A percentile compares a stretch with the other conserved stretches of the same genome.
Conservation (phyloP, 2,888 invertebrate species). For the Corbicula japonica region DNA sequence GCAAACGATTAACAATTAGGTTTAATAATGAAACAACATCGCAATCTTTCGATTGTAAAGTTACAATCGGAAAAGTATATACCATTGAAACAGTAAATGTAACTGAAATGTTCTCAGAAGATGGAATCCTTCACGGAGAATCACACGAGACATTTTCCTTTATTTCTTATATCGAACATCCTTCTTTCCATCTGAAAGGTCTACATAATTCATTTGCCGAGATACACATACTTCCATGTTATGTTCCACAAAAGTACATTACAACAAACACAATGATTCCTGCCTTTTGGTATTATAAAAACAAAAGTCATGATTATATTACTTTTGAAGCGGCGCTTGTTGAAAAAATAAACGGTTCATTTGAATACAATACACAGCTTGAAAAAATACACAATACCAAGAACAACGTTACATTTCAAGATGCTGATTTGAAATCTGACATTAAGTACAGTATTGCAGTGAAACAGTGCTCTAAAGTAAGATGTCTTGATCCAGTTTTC, state of each 20-base stretch:
- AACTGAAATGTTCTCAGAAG: neutral
- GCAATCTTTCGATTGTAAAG: neutral
- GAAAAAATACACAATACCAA: neutral
- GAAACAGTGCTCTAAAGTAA: neutral
- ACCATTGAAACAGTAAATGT: neutral
- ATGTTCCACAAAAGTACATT: neutral
- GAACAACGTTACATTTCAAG: neutral
- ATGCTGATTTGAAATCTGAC: neutral
- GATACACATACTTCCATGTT: neutral
- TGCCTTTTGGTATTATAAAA: neutral
- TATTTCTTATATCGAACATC: neutral
- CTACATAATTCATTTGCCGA: neutral
- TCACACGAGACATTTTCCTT: neutral
- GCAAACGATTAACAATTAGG: no score
- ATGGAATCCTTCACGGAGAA: no score
- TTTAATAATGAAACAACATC: no score
- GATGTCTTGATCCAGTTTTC: slow-evolving; percentile 5
- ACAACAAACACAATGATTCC: neutral
- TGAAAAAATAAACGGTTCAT: neutral
- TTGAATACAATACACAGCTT: neutral
- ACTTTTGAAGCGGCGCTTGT: neutral
- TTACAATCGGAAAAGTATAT: neutral
- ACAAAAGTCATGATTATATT: neutral
- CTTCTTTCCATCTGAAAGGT: neutral
- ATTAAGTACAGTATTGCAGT: neutral